Percentiles rank a stretch among this genome's conserved stretches.
These are phyloP conservation scores for Phoxinus dragarum DNA, from an alignment of 2,797 vertebrate species.

Conservation along the genomic window DNA sequence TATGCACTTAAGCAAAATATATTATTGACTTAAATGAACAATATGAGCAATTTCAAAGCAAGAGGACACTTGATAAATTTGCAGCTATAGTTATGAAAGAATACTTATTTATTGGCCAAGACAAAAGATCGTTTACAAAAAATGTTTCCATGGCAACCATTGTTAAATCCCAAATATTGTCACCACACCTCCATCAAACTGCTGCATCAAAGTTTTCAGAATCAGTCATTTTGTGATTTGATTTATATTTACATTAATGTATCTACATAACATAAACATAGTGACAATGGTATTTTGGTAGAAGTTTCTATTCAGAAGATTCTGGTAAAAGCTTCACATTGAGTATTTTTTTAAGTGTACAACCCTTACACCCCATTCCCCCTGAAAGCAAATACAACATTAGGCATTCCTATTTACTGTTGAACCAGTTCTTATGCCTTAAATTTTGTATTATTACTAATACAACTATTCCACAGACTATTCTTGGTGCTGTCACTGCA, in stretches of 20 bases:
- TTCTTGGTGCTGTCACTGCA: too few species aligned
- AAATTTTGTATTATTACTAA: background rate
- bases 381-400: background rate
- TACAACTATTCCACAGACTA: too few species aligned
- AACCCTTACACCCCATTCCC: background rate
- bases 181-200: background rate
- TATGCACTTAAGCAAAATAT: background rate
- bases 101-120: background rate
- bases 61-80: background rate
- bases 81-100: background rate
- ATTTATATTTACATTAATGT: background rate
- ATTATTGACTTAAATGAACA: background rate
- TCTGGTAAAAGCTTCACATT: too few species aligned
- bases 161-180: background rate
- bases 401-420: background rate
- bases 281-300: too few species aligned
- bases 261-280: too few species aligned
- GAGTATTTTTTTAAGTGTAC: background rate
- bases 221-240: background rate
- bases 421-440: background rate
- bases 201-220: background rate
- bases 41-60: slow-evolving; percentile 3
- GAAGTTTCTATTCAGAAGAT: too few species aligned
- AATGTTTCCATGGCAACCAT: background rate
- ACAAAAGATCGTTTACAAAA: background rate